Conservation (phyloP, 2,113 vertebrate genomes). For the Chamaea fasciata region DNA sequence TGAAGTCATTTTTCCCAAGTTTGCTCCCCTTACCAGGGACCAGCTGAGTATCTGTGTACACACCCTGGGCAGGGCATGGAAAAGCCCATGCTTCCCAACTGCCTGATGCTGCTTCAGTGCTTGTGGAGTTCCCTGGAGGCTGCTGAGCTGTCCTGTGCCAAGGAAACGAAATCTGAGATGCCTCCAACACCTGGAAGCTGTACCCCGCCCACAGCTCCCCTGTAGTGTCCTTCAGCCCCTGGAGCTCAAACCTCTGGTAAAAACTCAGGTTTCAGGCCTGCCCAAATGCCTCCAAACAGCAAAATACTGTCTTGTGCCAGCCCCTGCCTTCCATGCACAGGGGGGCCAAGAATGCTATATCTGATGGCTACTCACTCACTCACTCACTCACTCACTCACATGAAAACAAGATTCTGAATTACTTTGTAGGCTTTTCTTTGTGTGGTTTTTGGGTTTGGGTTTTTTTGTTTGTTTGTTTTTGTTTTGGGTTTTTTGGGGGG, state of each 20-base stretch:
- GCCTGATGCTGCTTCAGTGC: rapidly evolving
- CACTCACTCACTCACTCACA: background rate
- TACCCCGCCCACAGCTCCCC: background rate
- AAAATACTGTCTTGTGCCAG: background rate
- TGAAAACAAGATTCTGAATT: background rate
- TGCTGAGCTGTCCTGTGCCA: rapidly evolving
- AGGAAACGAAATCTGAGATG: background rate
- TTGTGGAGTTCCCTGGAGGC: background rate
- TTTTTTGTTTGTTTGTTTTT: no score
- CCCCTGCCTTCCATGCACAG: background rate
- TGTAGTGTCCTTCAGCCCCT: background rate
- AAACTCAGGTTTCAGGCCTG: background rate
- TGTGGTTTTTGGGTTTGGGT: background rate
- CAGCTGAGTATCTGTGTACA: background rate
- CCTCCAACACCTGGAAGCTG: background rate
- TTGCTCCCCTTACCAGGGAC: background rate
- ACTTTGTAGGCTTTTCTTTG: background rate
- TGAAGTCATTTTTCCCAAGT: background rate
- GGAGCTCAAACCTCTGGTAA: background rate
- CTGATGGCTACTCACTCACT: background rate
- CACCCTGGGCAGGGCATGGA: background rate
- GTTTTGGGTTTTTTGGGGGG: background rate
- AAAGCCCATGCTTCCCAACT: background rate
- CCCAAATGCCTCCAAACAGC: background rate
- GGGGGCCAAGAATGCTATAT: background rate